Base-by-base conservation (phyloP, 2,113 vertebrate genomes). In the Megaceryle torquata region DNA sequence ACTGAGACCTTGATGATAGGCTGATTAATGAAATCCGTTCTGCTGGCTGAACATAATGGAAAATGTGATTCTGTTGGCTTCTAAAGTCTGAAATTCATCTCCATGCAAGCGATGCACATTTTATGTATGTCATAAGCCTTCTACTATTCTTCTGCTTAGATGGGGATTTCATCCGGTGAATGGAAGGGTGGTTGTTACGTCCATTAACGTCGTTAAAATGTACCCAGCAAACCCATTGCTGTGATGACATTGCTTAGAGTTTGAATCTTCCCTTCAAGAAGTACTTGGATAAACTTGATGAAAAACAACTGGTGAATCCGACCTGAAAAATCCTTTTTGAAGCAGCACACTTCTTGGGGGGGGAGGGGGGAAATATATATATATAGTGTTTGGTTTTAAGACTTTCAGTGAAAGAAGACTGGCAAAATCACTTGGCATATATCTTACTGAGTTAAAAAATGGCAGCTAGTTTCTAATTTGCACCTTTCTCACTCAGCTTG, bases 1-100 rank as follows among this genome's bases (percentile, higher is more conserved):
- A 93, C 74, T 43, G 93, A 96, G 96, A 77, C 84, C 88, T 91
- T 87, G 93, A 94, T 96, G 96, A 96, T 91, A 85, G 91, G 93
- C 74, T 96, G 95, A 97, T 97, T 97, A 95, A 96, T 97, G 93
- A 97, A 96, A 93, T 94, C 92, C 92, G 91, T 96, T 97, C 95
- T 96, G 96, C 93, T 92, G 91, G 93, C 51, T 96, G 96, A 96
- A 54, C 96, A 91, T 97, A 95, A 97, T 94, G 96, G 96, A 96
- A 96, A 97, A 96, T 96, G 95, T 86, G 96, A 97, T 96, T 92
- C 96, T 89, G 65, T 95, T 95, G 95, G 88, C 88, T 95, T 96
- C 91, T 57, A 74, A 90, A 94, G 91, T 82, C 91, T 96, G 91
- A 95, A 96, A 97, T 97, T 91, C 95, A 96, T 96, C 96, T 95